These are phyloP conservation scores for Neocrepidodera transversa DNA, from an alignment of 2,888 invertebrate species.

Conservation along the genomic window DNA sequence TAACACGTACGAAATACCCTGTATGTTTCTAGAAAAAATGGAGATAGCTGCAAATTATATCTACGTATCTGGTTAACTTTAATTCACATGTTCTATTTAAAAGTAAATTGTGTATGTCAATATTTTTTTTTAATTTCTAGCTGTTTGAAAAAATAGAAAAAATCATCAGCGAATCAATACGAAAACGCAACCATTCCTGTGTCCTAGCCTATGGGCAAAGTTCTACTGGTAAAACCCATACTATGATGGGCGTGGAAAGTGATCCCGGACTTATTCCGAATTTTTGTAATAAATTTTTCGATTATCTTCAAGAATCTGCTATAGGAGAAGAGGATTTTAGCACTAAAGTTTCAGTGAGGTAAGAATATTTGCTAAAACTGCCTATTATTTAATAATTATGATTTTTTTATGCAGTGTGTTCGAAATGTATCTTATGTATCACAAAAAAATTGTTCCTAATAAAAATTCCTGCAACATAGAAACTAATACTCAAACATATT, in stretches of 20 bases:
- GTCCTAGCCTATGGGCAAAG: slow-evolving; percentile 80
- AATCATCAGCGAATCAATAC: slow-evolving; percentile 69
- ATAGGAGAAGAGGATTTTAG: slow-evolving; percentile 52
- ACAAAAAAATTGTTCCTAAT: too few species aligned
- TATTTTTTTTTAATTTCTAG: slow-evolving; percentile 56
- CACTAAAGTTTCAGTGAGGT: slow-evolving; percentile 58
- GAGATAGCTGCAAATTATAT: too few species aligned
- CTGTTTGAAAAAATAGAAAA: slow-evolving; percentile 72
- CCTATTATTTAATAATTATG: too few species aligned
- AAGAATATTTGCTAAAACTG: slow-evolving; percentile 31
- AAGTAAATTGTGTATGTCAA: too few species aligned
- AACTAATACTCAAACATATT: too few species aligned
- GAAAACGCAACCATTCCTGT: slow-evolving; percentile 71
- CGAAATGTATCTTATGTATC: too few species aligned
- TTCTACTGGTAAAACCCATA: slow-evolving; percentile 78
- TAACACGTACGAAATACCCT: too few species aligned
- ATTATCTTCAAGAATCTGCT: slow-evolving; percentile 54
- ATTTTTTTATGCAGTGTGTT: too few species aligned
- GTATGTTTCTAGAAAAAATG: too few species aligned
- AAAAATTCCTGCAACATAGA: too few species aligned
- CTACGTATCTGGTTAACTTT: too few species aligned
- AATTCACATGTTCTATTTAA: too few species aligned
- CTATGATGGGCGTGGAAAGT: slow-evolving; percentile 73
- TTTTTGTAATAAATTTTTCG: slow-evolving; percentile 64
- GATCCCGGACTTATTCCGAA: slow-evolving; percentile 66